Evolutionary conservation across 2,888 invertebrate species (phyloP), one percentile per base, ranked within the genome.

Genomic region (Cosmopolites sordidus): DNA sequence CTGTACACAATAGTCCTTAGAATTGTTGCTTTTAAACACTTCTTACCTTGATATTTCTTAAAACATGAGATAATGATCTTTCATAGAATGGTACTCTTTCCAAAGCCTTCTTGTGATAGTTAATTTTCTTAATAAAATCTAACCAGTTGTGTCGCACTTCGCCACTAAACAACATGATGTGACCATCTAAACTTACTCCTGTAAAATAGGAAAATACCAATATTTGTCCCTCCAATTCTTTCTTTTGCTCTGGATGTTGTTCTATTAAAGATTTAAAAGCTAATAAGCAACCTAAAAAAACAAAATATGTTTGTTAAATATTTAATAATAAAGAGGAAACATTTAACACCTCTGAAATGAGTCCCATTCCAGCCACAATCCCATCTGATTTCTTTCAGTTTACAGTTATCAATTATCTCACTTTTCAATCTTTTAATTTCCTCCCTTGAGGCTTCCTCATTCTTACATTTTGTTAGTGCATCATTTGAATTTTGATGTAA

Each of bases 141-240:
- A 94, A 77, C 96, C 96, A 96, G 75, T 92, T 92, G 67, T 90
- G 86, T 54, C 93, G 79, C 30, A 96, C 95, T 79, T 96, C 95
- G 30, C 92, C 93, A 61, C 91, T 93, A 69, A 89, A 93, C 0
- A 96, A 79, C 78, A 89, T 88, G 6, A 96, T 84, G 65, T 92
- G 87, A 0, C 96, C 95, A 66, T 93, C 90, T 43, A 94, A 78
- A 69, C 89, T 92, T 4, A 96, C 87, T 11, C 96, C 96, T 2
- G 94, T 94, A 65, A 91, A 90, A 62, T 87, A 87, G 1, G 92
- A 91, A 75, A 96, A 86, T 2, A 92, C 88, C 52, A 96, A 78
- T 16, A 82, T 85, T 61, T 59, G 61, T 79, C 83, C 83, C 75
- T 79, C 79, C 58, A 94, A 76, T 62, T 83, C 79, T 43, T 75